phyloP scores from a whole-genome alignment of 2,888 invertebrate genomes.

The Tetragnatha montana region DNA sequence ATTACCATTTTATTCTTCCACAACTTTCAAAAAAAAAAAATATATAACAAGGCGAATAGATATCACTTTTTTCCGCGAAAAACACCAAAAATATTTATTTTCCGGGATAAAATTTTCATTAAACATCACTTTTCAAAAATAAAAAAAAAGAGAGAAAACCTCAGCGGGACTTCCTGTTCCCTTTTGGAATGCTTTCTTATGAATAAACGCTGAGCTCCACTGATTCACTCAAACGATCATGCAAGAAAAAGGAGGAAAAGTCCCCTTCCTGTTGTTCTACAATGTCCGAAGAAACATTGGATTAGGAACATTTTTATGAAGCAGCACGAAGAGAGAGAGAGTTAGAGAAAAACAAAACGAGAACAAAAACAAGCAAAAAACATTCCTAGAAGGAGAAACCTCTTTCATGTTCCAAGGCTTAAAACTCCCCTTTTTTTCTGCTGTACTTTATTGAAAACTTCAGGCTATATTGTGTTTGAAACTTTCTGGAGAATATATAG shows the following conservation, averaged over 20 bases:
- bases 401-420: slow-evolving; percentile 44
- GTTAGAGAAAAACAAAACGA: slow-evolving; percentile 27
- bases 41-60: neutral
- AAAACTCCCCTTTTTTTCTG: slow-evolving; percentile 23
- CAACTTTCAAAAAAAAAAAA: neutral
- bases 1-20: neutral
- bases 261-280: slow-evolving; percentile 32
- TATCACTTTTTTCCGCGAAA: neutral
- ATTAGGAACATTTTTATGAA: slow-evolving; percentile 47
- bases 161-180: neutral
- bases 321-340: neutral
- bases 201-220: slow-evolving; percentile 12
- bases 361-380: slow-evolving; percentile 19
- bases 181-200: slow-evolving; percentile 20
- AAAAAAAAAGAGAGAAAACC: neutral
- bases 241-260: neutral
- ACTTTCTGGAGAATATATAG: slow-evolving; percentile 24
- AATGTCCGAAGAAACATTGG: slow-evolving; percentile 49
- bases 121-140: neutral
- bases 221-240: neutral
- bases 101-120: neutral
- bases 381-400: slow-evolving; percentile 8
- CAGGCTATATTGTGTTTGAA: slow-evolving; percentile 41
- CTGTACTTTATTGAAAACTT: slow-evolving; percentile 43
- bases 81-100: neutral